phyloP scores from a whole-genome alignment of 2,888 invertebrate species.

The Anagyrus pseudococci region DNA sequence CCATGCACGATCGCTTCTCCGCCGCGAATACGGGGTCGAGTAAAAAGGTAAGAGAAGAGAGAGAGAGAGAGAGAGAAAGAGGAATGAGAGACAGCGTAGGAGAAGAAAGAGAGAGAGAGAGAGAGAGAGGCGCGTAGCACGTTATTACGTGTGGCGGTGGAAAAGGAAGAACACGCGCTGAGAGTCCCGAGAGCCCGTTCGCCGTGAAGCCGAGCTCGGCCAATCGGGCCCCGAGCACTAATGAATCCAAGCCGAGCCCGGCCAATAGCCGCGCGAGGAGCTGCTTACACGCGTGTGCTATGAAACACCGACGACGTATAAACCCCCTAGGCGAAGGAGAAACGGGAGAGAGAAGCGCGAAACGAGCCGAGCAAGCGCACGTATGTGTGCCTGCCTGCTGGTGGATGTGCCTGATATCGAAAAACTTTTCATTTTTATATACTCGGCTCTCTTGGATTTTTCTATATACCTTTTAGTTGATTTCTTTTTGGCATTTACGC shows the following conservation, averaged over 20 bases:
- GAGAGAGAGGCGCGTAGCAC: too few species aligned
- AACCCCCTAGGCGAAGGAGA: constrained; percentile 1
- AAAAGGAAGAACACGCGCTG: constrained; percentile 49
- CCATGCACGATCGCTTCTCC: constrained; percentile 56
- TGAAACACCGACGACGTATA: too few species aligned
- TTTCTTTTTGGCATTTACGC: too few species aligned
- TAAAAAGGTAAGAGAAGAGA: constrained; percentile 29
- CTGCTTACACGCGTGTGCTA: too few species aligned
- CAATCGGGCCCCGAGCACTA: constrained; percentile 34
- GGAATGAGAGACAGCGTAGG: too few species aligned
- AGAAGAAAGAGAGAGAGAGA: too few species aligned
- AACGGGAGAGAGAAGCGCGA: not conserved
- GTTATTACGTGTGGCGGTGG: constrained; percentile 52
- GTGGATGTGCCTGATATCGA: too few species aligned
- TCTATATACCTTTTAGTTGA: too few species aligned
- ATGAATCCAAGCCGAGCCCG: constrained; percentile 37
- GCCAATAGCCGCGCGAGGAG: constrained; percentile 45
- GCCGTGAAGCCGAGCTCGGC: too few species aligned
- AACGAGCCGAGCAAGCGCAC: too few species aligned
- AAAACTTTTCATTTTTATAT: not conserved
- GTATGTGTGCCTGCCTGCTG: not conserved
- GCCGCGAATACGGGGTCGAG: constrained; percentile 32
- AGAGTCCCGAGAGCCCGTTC: constrained; percentile 47
- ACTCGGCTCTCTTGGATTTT: not conserved
- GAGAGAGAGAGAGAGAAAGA: constrained; percentile 40